These are phyloP conservation scores for Eilema depressum DNA, from an alignment of 2,888 invertebrate genomes.

Conservation along the genomic window DNA sequence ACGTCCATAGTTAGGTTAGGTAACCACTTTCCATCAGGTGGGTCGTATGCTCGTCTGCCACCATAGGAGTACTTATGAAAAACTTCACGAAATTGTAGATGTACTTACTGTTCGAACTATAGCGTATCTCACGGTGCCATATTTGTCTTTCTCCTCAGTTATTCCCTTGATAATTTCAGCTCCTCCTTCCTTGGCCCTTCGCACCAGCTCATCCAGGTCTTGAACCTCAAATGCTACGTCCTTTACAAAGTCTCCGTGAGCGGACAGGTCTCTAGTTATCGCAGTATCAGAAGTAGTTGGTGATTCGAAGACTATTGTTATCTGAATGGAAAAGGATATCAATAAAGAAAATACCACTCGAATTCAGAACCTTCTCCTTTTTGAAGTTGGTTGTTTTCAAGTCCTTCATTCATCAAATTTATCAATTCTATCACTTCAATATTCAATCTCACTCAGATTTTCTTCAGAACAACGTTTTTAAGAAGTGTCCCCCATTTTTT, in stretches of 20 bases:
- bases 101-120: conserved; percentile 94
- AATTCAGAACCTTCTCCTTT: too few relatives aligned
- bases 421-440: not conserved
- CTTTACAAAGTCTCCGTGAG: conserved; percentile 98
- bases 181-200: conserved; percentile 93
- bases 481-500: too few relatives aligned
- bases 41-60: too few relatives aligned
- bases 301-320: conserved; percentile 96
- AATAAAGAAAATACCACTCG: too few relatives aligned
- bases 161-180: conserved; percentile 93
- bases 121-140: conserved; percentile 94
- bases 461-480: too few relatives aligned
- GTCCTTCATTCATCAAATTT: not conserved
- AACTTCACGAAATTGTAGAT: too few relatives aligned
- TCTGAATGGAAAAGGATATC: conserved; percentile 83
- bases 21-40: too few relatives aligned
- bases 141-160: conserved; percentile 94
- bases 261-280: conserved; percentile 91
- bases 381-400: not conserved
- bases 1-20: too few relatives aligned
- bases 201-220: conserved; percentile 94
- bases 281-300: conserved; percentile 90
- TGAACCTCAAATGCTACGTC: conserved; percentile 98
- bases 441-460: too few relatives aligned
- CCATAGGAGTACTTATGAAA: too few relatives aligned